Conservation (phyloP, 2,888 invertebrate genomes). For the Phyllotreta cruciferae region DNA sequence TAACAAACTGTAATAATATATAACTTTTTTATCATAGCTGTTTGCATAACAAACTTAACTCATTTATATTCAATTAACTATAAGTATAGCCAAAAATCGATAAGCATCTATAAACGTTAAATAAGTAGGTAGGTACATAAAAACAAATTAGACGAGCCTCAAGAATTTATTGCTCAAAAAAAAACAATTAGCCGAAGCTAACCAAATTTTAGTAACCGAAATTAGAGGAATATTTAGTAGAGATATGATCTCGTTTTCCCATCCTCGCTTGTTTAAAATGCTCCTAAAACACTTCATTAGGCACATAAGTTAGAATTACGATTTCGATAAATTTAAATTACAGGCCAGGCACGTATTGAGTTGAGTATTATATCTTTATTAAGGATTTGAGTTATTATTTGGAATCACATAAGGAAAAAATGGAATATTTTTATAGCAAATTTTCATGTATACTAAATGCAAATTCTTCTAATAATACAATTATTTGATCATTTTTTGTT, state of each 20-base stretch:
- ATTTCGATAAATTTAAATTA: constrained; percentile 2
- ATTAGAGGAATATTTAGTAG: neutral
- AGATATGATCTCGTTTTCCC: constrained; percentile 10
- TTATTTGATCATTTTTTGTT: neutral
- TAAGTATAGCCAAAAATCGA: neutral
- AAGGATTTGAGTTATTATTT: no score
- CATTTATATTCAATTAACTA: no score
- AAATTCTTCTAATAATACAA: no score
- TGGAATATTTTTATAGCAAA: no score
- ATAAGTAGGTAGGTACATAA: neutral
- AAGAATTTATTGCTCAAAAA: constrained; percentile 1
- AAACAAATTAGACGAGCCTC: constrained; percentile 6
- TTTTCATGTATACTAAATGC: no score
- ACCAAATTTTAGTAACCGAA: constrained; percentile 11
- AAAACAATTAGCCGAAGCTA: constrained; percentile 5
- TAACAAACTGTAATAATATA: no score
- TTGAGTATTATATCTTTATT: neutral
- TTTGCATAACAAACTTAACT: no score
- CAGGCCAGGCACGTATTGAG: neutral
- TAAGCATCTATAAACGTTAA: constrained; percentile 1
- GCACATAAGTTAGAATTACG: constrained; percentile 5
- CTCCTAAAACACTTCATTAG: constrained; percentile 10
- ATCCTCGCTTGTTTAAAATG: neutral
- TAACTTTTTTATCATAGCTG: no score
- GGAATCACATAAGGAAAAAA: no score